Conservation (phyloP, 2,113 vertebrate species). For the Pseudonaja textilis region DNA sequence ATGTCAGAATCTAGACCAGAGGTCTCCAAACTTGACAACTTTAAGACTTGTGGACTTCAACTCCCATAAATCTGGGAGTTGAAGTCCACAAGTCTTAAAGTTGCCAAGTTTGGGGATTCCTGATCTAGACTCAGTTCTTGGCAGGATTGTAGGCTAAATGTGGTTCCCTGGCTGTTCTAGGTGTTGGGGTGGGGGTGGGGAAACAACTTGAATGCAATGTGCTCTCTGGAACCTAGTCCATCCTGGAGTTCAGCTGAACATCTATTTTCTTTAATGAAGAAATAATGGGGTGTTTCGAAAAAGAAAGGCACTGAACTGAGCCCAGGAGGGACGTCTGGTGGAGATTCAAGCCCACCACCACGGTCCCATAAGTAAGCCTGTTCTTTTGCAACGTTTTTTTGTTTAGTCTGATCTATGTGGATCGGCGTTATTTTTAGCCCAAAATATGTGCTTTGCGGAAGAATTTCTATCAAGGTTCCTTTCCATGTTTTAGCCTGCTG, state of each 20-base stretch:
- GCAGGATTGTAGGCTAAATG: neutral
- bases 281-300: neutral
- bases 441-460: neutral
- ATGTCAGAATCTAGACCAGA: neutral
- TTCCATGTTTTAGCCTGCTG: neutral
- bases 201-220: neutral
- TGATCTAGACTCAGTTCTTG: neutral
- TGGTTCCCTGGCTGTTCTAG: neutral
- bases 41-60: too few relatives aligned
- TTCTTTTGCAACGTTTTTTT: neutral
- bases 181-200: neutral
- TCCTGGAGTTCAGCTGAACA: neutral
- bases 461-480: neutral
- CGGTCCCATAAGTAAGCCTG: neutral
- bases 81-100: too few relatives aligned
- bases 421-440: too few relatives aligned
- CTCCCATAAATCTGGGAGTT: too few relatives aligned
- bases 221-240: neutral
- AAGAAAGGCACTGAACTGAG: neutral
- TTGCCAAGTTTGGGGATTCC: too few relatives aligned
- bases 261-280: neutral
- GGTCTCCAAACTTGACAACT: too few relatives aligned
- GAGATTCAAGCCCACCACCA: neutral
- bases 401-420: neutral
- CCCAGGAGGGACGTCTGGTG: neutral